Evolutionary conservation across 1,140 invertebrate species (phyloP), one percentile per base, ranked within the genome.

Genomic region (Drosophila malerkotliana): DNA sequence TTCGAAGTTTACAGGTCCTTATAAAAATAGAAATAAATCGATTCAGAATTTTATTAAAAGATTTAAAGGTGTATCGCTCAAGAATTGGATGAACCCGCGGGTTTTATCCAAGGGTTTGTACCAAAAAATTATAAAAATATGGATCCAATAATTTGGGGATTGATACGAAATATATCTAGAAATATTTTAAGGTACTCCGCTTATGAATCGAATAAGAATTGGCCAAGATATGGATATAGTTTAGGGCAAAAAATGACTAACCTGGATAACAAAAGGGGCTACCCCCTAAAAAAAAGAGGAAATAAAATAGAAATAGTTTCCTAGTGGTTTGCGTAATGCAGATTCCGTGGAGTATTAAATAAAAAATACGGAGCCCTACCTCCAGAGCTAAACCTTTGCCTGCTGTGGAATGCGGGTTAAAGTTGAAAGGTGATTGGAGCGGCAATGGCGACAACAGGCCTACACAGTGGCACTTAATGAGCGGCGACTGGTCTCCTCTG

Each of bases 391-490:
- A 14, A 44, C 1, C 1, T 14, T 44, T 44, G 14, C 41, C 5
- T 14, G 14, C 14, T 15, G 41, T 4, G 41, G 41, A 18, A 15
- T 44, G 41, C 41, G 41, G 44, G 44, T 47, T 47, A 10, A 37
- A 37, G 34, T 37, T 37, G 34, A 37, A 12, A 37, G 44, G 44
- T 21, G 44, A 18, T 47, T 47, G 44, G 9, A 21, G 44, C 44
- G 62, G 82, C 83, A 87, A 82, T 88, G 82, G 82, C 82, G 82
- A 87, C 82, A 85, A 85, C 82, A 88, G 78, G 87, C 82, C 78
- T 82, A 76, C 83, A 87, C 83, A 87, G 82, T 87, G 83, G 83
- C 82, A 87, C 82, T 87, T 88, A 87, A 87, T 87, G 82, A 87
- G 82, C 82, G 81, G 85, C 80, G 80, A 74, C 82, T 81, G 82